phyloP scores from a whole-genome alignment of 1,140 invertebrate species.

The Trichonephila inaurata region DNA sequence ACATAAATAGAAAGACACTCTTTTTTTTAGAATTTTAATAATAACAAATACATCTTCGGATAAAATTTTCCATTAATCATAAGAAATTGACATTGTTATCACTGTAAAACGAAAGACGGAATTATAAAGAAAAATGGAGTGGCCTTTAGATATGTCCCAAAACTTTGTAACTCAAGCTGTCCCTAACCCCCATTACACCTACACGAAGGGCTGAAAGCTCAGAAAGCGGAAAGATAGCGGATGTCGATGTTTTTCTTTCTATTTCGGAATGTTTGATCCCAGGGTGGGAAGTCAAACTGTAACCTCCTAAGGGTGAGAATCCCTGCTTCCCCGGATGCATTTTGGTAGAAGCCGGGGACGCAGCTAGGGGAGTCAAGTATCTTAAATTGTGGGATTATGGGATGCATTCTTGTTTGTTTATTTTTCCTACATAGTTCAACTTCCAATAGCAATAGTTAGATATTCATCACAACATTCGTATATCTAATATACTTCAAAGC shows the following conservation, averaged over 20 bases:
- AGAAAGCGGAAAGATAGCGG: constrained; percentile 42
- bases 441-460: not conserved
- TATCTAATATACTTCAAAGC: no score
- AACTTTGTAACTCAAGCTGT: not conserved
- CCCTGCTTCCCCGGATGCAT: not conserved
- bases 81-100: no score
- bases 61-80: no score
- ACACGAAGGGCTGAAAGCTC: not conserved
- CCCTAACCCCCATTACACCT: not conserved
- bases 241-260: constrained; percentile 42
- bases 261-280: constrained; percentile 68
- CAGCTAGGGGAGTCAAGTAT: not conserved
- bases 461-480: no score
- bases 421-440: not conserved
- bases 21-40: no score
- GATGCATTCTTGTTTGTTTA: not conserved
- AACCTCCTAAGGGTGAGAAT: not conserved
- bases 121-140: not conserved
- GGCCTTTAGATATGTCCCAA: not conserved
- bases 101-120: no score
- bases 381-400: not conserved
- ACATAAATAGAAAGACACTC: no score
- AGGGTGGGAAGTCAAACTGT: constrained; percentile 41
- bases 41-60: no score
- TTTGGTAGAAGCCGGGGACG: not conserved